Base-by-base conservation (phyloP, 1,140 invertebrate genomes). In the Drosophila ananassae region DNA sequence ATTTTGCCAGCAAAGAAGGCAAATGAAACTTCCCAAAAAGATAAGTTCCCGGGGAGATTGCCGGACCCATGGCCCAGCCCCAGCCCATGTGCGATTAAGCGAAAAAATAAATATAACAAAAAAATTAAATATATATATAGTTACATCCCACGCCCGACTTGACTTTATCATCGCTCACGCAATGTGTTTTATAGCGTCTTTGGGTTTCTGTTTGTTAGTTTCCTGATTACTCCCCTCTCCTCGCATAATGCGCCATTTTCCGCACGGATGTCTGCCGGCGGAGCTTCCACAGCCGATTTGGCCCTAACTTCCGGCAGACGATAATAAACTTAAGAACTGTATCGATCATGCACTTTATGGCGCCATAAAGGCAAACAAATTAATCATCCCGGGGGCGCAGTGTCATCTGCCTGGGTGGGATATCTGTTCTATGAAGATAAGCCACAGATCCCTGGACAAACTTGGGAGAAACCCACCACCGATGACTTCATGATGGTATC, bases 241-340 rank as follows among this genome's bases (percentile, higher is more conserved):
- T 50, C 53, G 58, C 64, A 50, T 60, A 79, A 78, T 72, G 68
- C 75, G 78, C 79, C 61, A 79, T 87, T 89, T 85, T 87, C 71
- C 73, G 79, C 64, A 63, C 48, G 54, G 32, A 57, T 74, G 67
- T 74, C 69, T 60, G 75, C 63, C 62, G 21, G 17, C 17, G 17
- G 17, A n/a, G 46, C 67, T 30, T 54, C 53, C 12, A 12, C 3
- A 48, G 32, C 37, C 34, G 50, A 57, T 17, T 3, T 30, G 21
- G 24, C 25, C 34, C 6, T 39, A 63, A 63, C 48, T 75, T 75
- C 72, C 71, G 72, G 60, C 13, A 44, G 46, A 48, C 71, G 72
- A 75, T 75, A 37, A 37, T 37, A 66, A 75, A 74, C 47, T 17
- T 46, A 60, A 75, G 60, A 75, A 75, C 52, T 53, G 54, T 66